Evolutionary conservation across 2,888 invertebrate species (phyloP).

Genomic region (Spatulosminthurus flaviceps): DNA sequence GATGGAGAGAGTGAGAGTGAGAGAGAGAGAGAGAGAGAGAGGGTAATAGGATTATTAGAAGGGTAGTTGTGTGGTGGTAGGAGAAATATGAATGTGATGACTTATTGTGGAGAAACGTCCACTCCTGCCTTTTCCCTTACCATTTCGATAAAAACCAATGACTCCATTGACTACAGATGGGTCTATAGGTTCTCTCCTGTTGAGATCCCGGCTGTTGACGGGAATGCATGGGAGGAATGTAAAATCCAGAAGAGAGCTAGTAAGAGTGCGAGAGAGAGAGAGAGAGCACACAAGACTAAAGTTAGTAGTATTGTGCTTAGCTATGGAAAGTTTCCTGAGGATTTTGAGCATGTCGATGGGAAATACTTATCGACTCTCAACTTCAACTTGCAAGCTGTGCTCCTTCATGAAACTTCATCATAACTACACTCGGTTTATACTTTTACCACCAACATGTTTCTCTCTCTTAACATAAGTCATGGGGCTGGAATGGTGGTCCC

Average conservation of each 20-base stretch:
- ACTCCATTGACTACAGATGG: constrained; percentile 38
- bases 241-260: neutral
- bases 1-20: neutral
- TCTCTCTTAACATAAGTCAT: constrained; percentile 1
- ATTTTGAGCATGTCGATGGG: neutral
- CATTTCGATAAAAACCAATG: constrained; percentile 42
- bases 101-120: constrained; percentile 12
- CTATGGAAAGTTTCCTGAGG: constrained; percentile 7
- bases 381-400: constrained; percentile 23
- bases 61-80: neutral
- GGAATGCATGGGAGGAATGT: constrained; percentile 7
- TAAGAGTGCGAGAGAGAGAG: neutral
- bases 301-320: constrained; percentile 18
- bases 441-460: constrained; percentile 14
- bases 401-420: constrained; percentile 15
- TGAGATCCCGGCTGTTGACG: neutral
- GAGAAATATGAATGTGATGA: constrained; percentile 14
- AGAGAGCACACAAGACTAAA: neutral
- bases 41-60: neutral
- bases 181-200: constrained; percentile 15
- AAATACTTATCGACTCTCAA: constrained; percentile 35
- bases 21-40: neutral
- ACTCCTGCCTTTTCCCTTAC: constrained; percentile 6
- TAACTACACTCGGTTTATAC: constrained; percentile 14
- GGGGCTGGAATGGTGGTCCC: neutral